These are phyloP conservation scores for Colius striatus DNA, from an alignment of 2,113 vertebrate species.

Conservation along the genomic window DNA sequence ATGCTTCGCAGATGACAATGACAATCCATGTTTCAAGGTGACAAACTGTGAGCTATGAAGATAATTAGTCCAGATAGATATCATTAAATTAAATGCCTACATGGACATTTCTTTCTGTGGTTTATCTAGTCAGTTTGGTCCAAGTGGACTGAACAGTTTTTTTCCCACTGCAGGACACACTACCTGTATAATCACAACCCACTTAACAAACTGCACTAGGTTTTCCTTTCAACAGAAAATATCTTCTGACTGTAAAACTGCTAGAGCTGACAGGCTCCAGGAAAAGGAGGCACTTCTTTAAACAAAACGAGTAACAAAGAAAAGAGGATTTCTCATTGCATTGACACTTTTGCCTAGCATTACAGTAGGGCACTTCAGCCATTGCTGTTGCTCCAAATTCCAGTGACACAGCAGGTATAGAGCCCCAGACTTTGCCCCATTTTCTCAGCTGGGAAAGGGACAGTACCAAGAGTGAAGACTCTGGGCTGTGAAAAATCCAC, in stretches of 20 bases:
- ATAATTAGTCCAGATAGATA: not conserved
- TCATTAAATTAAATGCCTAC: not conserved
- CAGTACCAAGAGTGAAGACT: not conserved
- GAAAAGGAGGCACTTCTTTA: not conserved
- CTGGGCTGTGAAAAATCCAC: not conserved
- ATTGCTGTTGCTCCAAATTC: not conserved
- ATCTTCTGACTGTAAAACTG: not conserved
- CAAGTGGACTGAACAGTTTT: rapidly evolving
- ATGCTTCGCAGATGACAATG: not conserved
- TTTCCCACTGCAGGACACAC: not conserved
- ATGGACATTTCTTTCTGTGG: not conserved
- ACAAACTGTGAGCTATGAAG: rapidly evolving
- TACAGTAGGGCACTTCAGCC: rapidly evolving
- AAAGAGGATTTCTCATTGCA: not conserved
- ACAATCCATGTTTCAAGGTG: not conserved
- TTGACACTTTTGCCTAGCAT: not conserved
- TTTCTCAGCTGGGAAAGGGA: not conserved
- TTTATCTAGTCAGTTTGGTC: not conserved
- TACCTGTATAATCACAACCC: not conserved
- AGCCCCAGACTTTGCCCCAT: not conserved
- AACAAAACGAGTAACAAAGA: not conserved
- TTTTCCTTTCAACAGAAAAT: not conserved
- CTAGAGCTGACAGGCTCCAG: rapidly evolving
- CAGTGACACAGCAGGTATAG: not conserved
- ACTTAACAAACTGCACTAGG: not conserved